Base-by-base conservation (phyloP, 2,888 invertebrate species). In the Pyrrhosoma nymphula region DNA sequence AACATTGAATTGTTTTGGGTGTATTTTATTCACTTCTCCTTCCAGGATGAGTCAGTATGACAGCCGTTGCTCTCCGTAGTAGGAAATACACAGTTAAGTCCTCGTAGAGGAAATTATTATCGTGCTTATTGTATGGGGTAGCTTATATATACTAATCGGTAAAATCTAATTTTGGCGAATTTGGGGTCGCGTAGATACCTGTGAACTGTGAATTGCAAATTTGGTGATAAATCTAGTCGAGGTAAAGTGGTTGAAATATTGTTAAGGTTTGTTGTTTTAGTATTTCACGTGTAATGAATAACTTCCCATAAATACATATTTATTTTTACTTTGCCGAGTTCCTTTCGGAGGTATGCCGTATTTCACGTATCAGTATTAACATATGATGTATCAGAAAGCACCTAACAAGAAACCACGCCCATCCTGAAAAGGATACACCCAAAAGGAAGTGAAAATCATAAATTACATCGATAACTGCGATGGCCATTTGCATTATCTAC, bases 401-500 rank as follows among this genome's bases (percentile, higher is more conserved):
- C 82, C 82, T 82, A 82, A 82, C 82, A 35, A 82, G 82, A 82
- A 26, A 35, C 82, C 82, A 82, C 82, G 26, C 82, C 82, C 82
- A 82, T 23, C 35, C 82, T 35, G n/a, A 82, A 35, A 35, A 35
- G 82, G 82, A 82, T 82, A 82, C 82, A 82, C 82, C 82, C 82
- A 82, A 82, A 82, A 10, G 82, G 35, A 35, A 35, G 82, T 82
- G 26, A 35, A 82, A 35, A 82, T 35, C 82, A 35, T 82, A 82
- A 82, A 82, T 82, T 82, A 82, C 14, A 82, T 35, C 82, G 82
- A 35, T 82, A 82, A 35, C 82, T 3, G 82, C 14, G 82, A 82
- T 82, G 82, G 82, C 82, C 82, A 82, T 82, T 82, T 82, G 82
- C 35, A 82, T 82, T 82, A 82, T 82, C 82, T 82, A 82, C 82